phyloP scores from a whole-genome alignment of 2,113 vertebrate species.

The Vidua chalybeata region DNA sequence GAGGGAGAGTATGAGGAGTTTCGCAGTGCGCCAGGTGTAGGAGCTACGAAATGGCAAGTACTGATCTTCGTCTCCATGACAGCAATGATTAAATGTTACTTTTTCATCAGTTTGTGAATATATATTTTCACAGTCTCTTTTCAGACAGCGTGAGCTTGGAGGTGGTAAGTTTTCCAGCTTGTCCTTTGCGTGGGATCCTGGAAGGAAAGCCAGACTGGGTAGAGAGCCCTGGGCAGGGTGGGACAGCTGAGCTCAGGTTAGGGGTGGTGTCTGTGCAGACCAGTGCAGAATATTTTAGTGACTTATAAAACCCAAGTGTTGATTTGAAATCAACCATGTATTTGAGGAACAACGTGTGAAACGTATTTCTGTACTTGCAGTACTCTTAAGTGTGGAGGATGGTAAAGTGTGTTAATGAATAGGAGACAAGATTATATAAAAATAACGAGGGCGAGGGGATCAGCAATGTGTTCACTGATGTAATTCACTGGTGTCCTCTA shows the following conservation, averaged over 20 bases:
- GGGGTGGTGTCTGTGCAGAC: not conserved
- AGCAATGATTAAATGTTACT: constrained; percentile 39
- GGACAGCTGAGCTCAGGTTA: not conserved
- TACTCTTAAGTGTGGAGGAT: not conserved
- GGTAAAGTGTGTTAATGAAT: not conserved
- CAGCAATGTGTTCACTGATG: not conserved
- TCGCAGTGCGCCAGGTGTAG: not conserved
- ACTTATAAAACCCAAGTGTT: not conserved
- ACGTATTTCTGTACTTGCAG: not conserved
- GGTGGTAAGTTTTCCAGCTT: not conserved
- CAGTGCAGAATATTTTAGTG: not conserved
- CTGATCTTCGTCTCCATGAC: constrained; percentile 41
- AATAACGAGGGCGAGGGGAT: accelerated
- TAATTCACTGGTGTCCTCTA: not conserved
- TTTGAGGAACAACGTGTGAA: not conserved
- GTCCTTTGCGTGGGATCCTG: not conserved
- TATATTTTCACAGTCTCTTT: constrained; percentile 3
- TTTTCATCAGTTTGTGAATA: constrained; percentile 21
- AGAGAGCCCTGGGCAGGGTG: not conserved
- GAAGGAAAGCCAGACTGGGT: not conserved
- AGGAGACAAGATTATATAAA: not conserved
- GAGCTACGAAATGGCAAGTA: constrained; percentile 18
- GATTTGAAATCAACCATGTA: not conserved
- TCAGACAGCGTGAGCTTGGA: not conserved
- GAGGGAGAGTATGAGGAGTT: not conserved